These are phyloP conservation scores for Cervus canadensis DNA, from an alignment of 2,113 vertebrate genomes.

Conservation along the genomic window DNA sequence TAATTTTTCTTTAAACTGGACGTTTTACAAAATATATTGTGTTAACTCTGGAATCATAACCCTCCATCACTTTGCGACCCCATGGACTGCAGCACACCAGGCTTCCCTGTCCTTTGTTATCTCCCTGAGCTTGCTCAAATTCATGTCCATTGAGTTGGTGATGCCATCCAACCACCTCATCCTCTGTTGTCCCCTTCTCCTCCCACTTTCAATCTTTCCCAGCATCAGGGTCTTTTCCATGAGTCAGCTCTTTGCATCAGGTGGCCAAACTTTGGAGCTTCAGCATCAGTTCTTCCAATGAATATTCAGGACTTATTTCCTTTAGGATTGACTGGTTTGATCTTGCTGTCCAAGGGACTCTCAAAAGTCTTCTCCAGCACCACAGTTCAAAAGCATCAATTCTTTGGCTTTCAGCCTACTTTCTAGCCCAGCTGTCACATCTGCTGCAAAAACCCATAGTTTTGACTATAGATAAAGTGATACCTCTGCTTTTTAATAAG, in stretches of 20 bases:
- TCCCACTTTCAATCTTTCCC: not conserved
- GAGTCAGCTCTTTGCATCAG: not conserved
- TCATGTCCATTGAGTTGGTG: not conserved
- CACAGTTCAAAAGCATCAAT: not conserved
- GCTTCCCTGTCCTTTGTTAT: not conserved
- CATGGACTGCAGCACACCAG: not conserved
- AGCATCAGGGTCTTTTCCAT: not conserved
- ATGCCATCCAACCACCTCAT: not conserved
- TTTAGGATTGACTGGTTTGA: not conserved
- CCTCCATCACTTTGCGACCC: not conserved
- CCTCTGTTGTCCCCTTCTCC: not conserved
- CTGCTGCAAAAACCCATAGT: not conserved
- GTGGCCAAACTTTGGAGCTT: not conserved
- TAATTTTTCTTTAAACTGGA: not conserved
- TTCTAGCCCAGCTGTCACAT: not conserved
- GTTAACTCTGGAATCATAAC: not conserved
- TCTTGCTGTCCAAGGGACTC: not conserved
- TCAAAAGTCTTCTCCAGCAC: not conserved
- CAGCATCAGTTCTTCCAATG: not conserved
- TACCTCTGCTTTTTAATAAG: not conserved
- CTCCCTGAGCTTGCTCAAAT: not conserved
- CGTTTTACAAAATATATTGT: not conserved
- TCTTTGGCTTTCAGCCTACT: not conserved
- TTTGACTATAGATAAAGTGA: not conserved
- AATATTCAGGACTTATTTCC: not conserved